A percentile compares a stretch with the other conserved stretches of the same genome.
Conservation (phyloP, 2,888 invertebrate genomes). For the Synanthedon myopaeformis region DNA sequence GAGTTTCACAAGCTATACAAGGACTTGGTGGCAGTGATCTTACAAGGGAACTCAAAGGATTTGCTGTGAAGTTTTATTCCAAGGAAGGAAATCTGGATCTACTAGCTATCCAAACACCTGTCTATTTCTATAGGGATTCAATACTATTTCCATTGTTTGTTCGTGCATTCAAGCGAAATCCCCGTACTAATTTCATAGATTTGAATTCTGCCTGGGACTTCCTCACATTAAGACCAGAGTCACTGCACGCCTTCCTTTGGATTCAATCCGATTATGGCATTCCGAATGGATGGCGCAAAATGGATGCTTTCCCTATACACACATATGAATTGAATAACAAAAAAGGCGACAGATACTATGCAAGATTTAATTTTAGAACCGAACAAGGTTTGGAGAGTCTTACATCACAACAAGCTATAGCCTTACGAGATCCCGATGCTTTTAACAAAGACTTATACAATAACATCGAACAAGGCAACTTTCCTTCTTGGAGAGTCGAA, state of each 20-base stretch:
- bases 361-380: conserved; percentile 91
- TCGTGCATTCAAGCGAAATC: conserved; percentile 92
- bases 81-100: conserved; percentile 90
- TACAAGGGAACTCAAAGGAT: conserved; percentile 84
- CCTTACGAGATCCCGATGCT: conserved; percentile 85
- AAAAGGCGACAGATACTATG: conserved; percentile 76
- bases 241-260: conserved; percentile 81
- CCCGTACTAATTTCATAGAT: conserved; percentile 85
- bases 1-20: conserved; percentile 84
- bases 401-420: conserved; percentile 73
- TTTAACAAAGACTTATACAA: conserved; percentile 87
- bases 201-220: conserved; percentile 91
- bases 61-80: conserved; percentile 91
- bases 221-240: conserved; percentile 81
- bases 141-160: conserved; percentile 85
- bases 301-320: conserved; percentile 92
- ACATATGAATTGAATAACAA: conserved; percentile 88
- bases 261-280: conserved; percentile 87
- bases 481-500: conserved; percentile 77
- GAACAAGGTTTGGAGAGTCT: conserved; percentile 87
- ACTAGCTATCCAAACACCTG: conserved; percentile 86
- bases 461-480: conserved; percentile 78
- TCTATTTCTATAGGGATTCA: conserved; percentile 89
- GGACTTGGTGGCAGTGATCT: conserved; percentile 88
- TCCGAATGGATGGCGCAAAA: conserved; percentile 88